These are phyloP conservation scores for Florisuga fusca DNA, from an alignment of 2,797 vertebrate species.

Conservation along the genomic window DNA sequence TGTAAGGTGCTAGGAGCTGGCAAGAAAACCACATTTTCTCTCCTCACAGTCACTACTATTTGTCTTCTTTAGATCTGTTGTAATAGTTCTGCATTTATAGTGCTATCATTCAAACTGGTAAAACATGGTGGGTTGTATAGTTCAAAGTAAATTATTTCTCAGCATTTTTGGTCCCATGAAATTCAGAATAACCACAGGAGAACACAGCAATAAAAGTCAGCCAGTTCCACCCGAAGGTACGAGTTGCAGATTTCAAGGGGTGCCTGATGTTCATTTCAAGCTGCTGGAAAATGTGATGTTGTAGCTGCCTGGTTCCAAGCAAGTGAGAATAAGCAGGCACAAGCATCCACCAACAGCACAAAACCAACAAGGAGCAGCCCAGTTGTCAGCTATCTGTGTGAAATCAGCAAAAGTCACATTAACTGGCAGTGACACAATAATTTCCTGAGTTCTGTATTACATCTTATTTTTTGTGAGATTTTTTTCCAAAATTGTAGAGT, in stretches of 20 bases:
- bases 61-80: neutral
- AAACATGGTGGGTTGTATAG: neutral
- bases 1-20: neutral
- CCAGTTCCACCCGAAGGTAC: conserved; percentile 1
- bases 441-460: conserved; percentile 17
- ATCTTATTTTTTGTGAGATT: conserved; percentile 5
- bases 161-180: neutral
- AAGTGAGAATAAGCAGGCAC: conserved; percentile 63
- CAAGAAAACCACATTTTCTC: neutral
- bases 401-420: conserved; percentile 73
- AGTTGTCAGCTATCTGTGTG: conserved; percentile 51
- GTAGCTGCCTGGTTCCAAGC: conserved; percentile 62
- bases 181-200: neutral
- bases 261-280: neutral
- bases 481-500: conserved; percentile 26
- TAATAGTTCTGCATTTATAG: neutral
- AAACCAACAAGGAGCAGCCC: conserved; percentile 11
- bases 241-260: neutral
- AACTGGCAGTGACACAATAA: conserved; percentile 33
- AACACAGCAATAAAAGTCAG: neutral
- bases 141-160: neutral
- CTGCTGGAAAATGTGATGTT: conserved; percentile 41
- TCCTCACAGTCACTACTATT: neutral
- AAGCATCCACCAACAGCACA: conserved; percentile 13
- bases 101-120: neutral